phyloP scores from a whole-genome alignment of 2,888 invertebrate genomes.

The Sthenelais limicola region DNA sequence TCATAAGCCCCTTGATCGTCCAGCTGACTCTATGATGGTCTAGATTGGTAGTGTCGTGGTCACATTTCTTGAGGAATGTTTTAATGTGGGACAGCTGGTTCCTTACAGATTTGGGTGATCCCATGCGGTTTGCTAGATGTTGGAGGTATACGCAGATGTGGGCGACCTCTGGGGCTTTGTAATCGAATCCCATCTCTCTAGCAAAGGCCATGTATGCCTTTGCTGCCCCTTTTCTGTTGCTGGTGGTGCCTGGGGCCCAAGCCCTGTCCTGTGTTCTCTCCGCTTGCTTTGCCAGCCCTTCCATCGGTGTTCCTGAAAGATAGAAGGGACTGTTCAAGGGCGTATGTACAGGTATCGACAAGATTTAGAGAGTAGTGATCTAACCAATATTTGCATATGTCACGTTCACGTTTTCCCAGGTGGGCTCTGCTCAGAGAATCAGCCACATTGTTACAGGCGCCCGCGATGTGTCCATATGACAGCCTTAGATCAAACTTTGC shows the following conservation, averaged over 20 bases:
- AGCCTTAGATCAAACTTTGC: no score
- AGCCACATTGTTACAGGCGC: no score
- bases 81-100: not conserved
- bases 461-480: no score
- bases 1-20: not conserved
- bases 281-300: no score
- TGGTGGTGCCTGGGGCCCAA: not conserved
- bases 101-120: not conserved
- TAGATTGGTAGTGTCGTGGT: not conserved
- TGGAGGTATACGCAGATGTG: not conserved
- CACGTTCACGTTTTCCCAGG: no score
- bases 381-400: no score
- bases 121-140: not conserved
- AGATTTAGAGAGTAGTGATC: no score
- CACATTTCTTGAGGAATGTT: not conserved
- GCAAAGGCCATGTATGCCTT: not conserved
- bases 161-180: not conserved
- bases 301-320: no score
- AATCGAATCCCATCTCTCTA: not conserved
- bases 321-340: no score
- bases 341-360: no score
- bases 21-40: not conserved
- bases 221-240: not conserved
- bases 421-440: no score
- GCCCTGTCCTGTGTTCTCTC: conserved; percentile 5